Evolutionary conservation across 1,140 invertebrate genomes (phyloP).

Genomic region (Drosophila tsacasi): DNA sequence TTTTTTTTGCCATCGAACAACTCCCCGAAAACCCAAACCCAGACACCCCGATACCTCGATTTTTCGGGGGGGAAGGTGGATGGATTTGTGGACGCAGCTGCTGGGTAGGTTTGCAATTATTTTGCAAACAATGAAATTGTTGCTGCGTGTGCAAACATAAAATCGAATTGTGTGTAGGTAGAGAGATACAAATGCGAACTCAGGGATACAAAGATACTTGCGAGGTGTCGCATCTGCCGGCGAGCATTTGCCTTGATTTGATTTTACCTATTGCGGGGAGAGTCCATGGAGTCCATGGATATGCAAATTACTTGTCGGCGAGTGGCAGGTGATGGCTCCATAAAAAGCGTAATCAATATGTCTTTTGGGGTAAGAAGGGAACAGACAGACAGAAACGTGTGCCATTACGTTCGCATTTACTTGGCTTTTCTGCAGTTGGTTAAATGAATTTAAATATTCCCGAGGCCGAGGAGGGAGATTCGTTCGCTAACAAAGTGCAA

Average conservation of each 20-base stretch:
- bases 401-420: slow-evolving; percentile 53
- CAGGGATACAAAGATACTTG: slow-evolving; percentile 42
- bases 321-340: slow-evolving; percentile 72
- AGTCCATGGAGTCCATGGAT: slow-evolving; percentile 62
- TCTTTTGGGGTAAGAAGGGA: background rate
- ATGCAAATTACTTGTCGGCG: slow-evolving; percentile 63
- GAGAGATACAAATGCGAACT: slow-evolving; percentile 22
- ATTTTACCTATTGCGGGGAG: slow-evolving; percentile 63
- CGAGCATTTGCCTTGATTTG: slow-evolving; percentile 76
- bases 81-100: slow-evolving; percentile 64
- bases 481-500: slow-evolving; percentile 70
- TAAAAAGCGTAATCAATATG: slow-evolving; percentile 72
- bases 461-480: background rate
- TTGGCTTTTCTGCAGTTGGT: slow-evolving; percentile 9
- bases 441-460: slow-evolving; percentile 26
- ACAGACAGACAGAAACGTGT: background rate
- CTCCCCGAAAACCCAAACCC: background rate
- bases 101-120: slow-evolving; percentile 76
- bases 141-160: slow-evolving; percentile 83
- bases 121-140: slow-evolving; percentile 84
- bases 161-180: slow-evolving; percentile 78
- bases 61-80: slow-evolving; percentile 13
- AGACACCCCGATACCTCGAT: background rate
- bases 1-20: slow-evolving; percentile 15
- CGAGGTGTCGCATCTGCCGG: slow-evolving; percentile 68